Percentiles rank a stretch among this genome's conserved stretches.
These are phyloP conservation scores for Tiliqua scincoides DNA, from an alignment of 2,113 vertebrate species.

Conservation along the genomic window DNA sequence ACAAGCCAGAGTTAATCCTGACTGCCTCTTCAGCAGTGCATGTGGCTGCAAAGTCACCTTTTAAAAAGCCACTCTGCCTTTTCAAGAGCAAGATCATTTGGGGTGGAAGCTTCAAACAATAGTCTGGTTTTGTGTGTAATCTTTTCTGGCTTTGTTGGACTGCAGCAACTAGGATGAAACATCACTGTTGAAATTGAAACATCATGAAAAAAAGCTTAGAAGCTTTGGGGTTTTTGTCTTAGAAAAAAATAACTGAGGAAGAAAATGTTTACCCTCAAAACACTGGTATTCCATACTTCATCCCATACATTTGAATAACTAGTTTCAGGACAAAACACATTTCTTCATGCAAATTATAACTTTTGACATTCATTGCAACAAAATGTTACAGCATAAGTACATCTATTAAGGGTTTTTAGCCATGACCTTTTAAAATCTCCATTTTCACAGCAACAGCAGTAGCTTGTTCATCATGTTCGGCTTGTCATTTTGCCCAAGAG, in stretches of 20 bases:
- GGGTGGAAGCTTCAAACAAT: not conserved
- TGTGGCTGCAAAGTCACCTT: not conserved
- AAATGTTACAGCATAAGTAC: not conserved
- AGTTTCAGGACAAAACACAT: not conserved
- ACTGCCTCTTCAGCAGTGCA: not conserved
- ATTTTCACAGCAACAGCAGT: not conserved
- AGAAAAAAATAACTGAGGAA: not conserved
- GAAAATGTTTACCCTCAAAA: not conserved
- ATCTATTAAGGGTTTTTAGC: not conserved
- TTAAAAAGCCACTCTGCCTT: not conserved
- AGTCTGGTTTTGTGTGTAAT: not conserved
- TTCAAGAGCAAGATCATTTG: not conserved
- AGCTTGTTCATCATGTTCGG: not conserved
- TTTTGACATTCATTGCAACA: not conserved
- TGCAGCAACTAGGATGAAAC: not conserved
- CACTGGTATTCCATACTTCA: not conserved
- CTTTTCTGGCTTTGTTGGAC: not conserved
- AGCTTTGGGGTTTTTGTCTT: not conserved
- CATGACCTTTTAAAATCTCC: not conserved
- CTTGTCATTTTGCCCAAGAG: not conserved
- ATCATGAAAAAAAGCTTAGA: too few species aligned
- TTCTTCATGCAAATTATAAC: not conserved
- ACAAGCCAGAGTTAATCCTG: not conserved
- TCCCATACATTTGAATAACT: not conserved
- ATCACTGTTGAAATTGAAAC: not conserved